phyloP scores from a whole-genome alignment of 2,797 vertebrate genomes.

The Gambelia wislizenii region DNA sequence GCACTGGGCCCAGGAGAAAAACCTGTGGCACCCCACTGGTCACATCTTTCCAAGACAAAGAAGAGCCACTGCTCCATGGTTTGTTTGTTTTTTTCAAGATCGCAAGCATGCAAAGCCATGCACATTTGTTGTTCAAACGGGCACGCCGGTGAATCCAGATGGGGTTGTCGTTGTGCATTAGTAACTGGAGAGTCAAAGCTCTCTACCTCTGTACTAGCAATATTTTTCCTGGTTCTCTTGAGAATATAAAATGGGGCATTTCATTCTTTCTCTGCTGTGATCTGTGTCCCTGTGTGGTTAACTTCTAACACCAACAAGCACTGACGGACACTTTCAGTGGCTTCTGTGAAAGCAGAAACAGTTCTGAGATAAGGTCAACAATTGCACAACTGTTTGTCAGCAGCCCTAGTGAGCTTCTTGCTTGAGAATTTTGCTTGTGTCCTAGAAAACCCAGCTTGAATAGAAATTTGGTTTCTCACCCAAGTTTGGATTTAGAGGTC shows the following conservation, averaged over 20 bases:
- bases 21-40: no score
- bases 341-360: constrained; percentile 22
- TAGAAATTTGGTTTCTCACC: constrained; percentile 3
- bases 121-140: no score
- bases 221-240: background rate
- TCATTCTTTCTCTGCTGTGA: constrained; percentile 5
- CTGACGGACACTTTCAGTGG: constrained; percentile 16
- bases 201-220: background rate
- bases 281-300: background rate
- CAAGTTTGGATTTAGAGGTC: constrained; percentile 31
- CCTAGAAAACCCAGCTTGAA: background rate
- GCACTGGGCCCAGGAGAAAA: no score
- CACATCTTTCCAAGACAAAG: no score
- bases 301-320: background rate
- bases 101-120: no score
- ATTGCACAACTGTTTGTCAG: background rate
- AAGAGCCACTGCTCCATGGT: no score
- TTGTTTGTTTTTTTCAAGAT: no score
- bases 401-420: background rate
- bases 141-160: no score
- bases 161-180: background rate
- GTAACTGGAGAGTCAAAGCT: background rate
- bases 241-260: background rate
- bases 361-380: background rate
- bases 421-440: background rate